phyloP scores from a whole-genome alignment of 2,888 invertebrate genomes.

The Norana najaformis region DNA sequence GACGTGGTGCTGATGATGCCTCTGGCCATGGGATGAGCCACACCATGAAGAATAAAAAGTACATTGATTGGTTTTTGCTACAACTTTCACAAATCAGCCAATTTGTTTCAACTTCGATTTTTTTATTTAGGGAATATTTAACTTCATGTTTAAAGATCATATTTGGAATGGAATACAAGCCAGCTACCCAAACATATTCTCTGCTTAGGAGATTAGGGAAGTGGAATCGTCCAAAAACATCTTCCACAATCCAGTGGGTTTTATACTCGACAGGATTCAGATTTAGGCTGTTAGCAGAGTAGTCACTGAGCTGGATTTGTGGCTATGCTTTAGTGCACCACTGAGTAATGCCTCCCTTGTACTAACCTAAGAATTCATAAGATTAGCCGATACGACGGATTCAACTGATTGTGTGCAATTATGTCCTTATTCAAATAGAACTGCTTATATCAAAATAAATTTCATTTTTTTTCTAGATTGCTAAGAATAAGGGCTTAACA shows the following conservation, averaged over 20 bases:
- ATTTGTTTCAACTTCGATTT: not conserved
- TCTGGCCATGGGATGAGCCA: not conserved
- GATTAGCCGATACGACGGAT: not conserved
- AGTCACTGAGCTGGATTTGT: not conserved
- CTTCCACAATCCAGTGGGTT: not conserved
- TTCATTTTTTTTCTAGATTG: conserved; percentile 71
- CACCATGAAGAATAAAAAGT: not conserved
- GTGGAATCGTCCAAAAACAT: too few relatives aligned
- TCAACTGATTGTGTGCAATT: not conserved
- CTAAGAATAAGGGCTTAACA: conserved; percentile 91
- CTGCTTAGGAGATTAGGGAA: not conserved
- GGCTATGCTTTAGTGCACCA: not conserved
- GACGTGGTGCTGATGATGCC: not conserved
- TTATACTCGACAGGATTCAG: not conserved
- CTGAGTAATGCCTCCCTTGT: not conserved
- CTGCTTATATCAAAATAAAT: not conserved
- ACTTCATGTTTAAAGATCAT: not conserved
- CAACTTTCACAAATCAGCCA: not conserved
- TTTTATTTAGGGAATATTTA: not conserved
- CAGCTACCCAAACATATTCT: not conserved
- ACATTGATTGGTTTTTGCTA: not conserved
- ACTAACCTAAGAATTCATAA: not conserved
- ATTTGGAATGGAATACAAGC: not conserved
- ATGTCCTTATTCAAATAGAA: not conserved
- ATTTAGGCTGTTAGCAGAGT: not conserved